These are phyloP conservation scores for Phylloscopus collybita DNA, from an alignment of 2,797 vertebrate species.

Conservation along the genomic window DNA sequence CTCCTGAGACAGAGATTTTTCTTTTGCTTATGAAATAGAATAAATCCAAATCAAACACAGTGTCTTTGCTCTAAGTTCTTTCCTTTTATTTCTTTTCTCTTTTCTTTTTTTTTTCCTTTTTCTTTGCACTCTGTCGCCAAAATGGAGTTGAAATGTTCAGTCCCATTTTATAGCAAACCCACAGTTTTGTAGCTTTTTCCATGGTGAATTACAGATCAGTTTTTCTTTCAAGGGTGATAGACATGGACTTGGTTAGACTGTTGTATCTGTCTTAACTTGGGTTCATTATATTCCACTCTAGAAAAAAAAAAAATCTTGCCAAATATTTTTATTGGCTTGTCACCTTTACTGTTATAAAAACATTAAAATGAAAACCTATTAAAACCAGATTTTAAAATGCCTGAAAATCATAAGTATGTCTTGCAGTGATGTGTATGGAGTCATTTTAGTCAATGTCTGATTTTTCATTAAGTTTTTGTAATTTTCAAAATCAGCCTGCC, in stretches of 20 bases:
- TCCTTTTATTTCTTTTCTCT: neutral
- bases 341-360: slow-evolving; percentile 71
- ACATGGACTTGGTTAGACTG: slow-evolving; percentile 27
- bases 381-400: slow-evolving; percentile 71
- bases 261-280: slow-evolving; percentile 64
- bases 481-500: slow-evolving; percentile 6
- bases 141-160: slow-evolving; percentile 33
- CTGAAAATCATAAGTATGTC: slow-evolving; percentile 25
- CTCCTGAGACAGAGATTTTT: neutral
- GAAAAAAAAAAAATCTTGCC: slow-evolving; percentile 67
- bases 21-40: slow-evolving; percentile 26
- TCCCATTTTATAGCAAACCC: slow-evolving; percentile 57
- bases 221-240: slow-evolving; percentile 69
- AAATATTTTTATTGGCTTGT: slow-evolving; percentile 80
- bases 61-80: neutral
- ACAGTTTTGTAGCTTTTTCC: slow-evolving; percentile 58
- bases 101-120: neutral
- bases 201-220: slow-evolving; percentile 58
- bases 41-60: slow-evolving; percentile 28
- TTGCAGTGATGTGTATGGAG: neutral
- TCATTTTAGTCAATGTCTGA: slow-evolving; percentile 5
- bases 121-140: neutral
- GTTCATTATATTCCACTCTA: slow-evolving; percentile 67
- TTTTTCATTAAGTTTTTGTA: slow-evolving; percentile 39
- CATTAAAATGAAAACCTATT: slow-evolving; percentile 65